Conservation (phyloP, 2,888 invertebrate species). For the Myopa testacea region DNA sequence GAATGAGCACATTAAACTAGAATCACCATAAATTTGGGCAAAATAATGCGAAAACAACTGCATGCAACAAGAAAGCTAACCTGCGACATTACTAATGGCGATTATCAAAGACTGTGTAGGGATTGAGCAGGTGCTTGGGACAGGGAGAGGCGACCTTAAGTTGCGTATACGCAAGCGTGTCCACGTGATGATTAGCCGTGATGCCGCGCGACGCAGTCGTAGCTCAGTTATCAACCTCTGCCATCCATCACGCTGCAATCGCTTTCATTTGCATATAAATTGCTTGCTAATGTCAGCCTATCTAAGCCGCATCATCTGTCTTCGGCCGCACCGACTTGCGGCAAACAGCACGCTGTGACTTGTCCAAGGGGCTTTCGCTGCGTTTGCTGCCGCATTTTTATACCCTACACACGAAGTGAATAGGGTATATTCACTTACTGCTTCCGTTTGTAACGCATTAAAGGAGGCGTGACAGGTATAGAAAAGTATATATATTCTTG, state of each 20-base stretch:
- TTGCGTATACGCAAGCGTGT: neutral
- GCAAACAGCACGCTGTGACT: neutral
- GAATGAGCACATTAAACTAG: too few species aligned
- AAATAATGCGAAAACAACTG: neutral
- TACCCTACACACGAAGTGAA: too few species aligned
- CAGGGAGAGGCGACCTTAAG: too few species aligned
- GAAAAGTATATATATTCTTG: too few species aligned
- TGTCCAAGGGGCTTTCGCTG: neutral
- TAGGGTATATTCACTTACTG: too few species aligned
- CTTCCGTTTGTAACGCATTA: too few species aligned
- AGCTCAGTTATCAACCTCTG: conserved; percentile 56
- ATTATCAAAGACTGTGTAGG: too few species aligned
- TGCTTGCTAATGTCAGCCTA: conserved; percentile 68
- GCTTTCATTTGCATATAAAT: conserved; percentile 68
- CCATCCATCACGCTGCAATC: conserved; percentile 62
- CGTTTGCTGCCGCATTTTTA: conserved; percentile 12
- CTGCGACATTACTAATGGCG: neutral
- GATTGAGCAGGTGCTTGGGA: too few species aligned
- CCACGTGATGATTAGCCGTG: neutral
- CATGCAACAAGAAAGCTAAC: too few species aligned
- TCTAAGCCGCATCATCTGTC: conserved; percentile 65
- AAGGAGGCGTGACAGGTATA: too few species aligned
- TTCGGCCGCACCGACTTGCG: conserved; percentile 34
- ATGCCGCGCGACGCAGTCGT: neutral
- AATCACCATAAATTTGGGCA: too few species aligned